Evolutionary conservation across 2,888 invertebrate genomes (phyloP).

Genomic region (Pyrrhosoma nymphula): DNA sequence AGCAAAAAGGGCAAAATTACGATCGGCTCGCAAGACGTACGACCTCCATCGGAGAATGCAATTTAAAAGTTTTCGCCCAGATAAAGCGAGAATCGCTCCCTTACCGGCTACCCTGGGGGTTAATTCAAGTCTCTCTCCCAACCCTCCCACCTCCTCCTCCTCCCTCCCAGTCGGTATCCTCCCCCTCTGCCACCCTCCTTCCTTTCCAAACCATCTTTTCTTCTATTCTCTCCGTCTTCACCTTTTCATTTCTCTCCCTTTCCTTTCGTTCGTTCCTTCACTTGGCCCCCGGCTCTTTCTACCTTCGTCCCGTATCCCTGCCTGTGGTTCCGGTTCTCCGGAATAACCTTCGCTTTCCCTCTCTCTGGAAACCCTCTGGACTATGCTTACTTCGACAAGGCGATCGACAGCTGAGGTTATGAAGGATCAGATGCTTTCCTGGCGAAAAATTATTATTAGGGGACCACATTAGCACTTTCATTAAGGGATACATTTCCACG

Average conservation of each 20-base stretch:
- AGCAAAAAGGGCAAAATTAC: conserved; percentile 61
- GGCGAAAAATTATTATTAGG: too few relatives aligned
- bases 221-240: background rate
- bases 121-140: conserved; percentile 24
- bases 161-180: background rate
- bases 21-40: conserved; percentile 56
- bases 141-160: background rate
- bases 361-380: too few relatives aligned
- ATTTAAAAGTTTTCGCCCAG: conserved; percentile 62
- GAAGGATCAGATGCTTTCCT: too few relatives aligned
- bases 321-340: too few relatives aligned
- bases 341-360: too few relatives aligned
- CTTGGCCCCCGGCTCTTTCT: too few relatives aligned
- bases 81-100: conserved; percentile 56
- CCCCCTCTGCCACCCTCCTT: background rate
- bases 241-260: background rate
- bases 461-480: too few relatives aligned
- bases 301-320: too few relatives aligned
- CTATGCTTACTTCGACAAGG: too few relatives aligned
- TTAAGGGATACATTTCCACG: too few relatives aligned
- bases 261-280: background rate
- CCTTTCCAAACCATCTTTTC: background rate
- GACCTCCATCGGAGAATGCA: conserved; percentile 64
- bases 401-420: too few relatives aligned
- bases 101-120: conserved; percentile 33